Base-by-base conservation (phyloP, 1,140 invertebrate species). In the Platyscapa corneri region DNA sequence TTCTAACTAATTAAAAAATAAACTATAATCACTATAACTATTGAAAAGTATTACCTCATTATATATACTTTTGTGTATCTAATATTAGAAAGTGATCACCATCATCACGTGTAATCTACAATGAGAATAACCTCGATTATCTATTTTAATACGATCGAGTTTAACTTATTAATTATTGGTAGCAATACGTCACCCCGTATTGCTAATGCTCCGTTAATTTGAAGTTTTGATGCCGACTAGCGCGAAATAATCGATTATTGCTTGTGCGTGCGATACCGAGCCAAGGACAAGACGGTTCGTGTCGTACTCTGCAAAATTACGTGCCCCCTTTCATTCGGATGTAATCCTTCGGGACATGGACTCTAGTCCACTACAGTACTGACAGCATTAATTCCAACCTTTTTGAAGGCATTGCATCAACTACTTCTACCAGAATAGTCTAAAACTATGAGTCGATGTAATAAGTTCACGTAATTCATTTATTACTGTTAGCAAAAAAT, bases 381-480 rank as follows among this genome's bases (percentile, higher is more conserved):
- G 65, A 72, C 86, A 87, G 83, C 88, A 90, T 90, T 89, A 89
- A 90, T 89, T 88, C 87, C 46, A 88, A 90, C 90, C 86, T 87
- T 88, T 90, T 90, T 83, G 86, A 75, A 80, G 80, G 80, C 80
- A 76, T 74, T 86, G 88, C 86, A 83, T 83, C 82, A 77, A 42
- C 14, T 60, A 53, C 53, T n/a, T 39, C 75, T 56, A 37, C 65
- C 76, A 83, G 81, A 60, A 86, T 86, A 64, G 65, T 34, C 42
- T 56, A 46, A 70, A 78, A 82, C 81, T 65, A 86, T 84, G 65
- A 42, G 30, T 1, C 30, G 65, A 34, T 53, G 39, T 64, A 37
- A 12, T n/a, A 34, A 64, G 56, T 77, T 27, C 42, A 32, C 3
- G 75, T 86, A 83, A 86, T 83, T 86, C 85, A 86, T 86, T 86